Conservation (phyloP, 2,888 invertebrate genomes). For the Parnassius apollo region DNA sequence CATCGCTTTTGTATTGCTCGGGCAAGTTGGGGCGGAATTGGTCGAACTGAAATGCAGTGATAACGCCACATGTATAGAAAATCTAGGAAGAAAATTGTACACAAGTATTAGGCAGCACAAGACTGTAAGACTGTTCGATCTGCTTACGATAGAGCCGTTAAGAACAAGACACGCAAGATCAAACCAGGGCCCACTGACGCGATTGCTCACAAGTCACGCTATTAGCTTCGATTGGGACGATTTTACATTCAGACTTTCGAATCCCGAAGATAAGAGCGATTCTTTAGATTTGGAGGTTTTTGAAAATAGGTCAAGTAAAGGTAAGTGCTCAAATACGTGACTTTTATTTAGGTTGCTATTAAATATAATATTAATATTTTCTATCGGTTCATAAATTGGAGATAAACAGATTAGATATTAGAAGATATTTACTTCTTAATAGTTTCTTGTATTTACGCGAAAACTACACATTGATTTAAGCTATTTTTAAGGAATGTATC, state of each 20-base stretch:
- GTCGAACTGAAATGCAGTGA: slow-evolving; percentile 79
- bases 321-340: slow-evolving; percentile 40
- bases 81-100: slow-evolving; percentile 72
- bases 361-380: not conserved
- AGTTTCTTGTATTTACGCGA: too few relatives aligned
- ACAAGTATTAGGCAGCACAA: slow-evolving; percentile 76
- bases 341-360: too few relatives aligned
- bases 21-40: slow-evolving; percentile 51
- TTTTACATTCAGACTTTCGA: slow-evolving; percentile 74
- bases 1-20: slow-evolving; percentile 57
- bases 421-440: too few relatives aligned
- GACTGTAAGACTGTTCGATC: slow-evolving; percentile 76
- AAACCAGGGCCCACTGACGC: slow-evolving; percentile 58
- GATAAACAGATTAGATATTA: too few relatives aligned
- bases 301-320: slow-evolving; percentile 70
- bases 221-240: slow-evolving; percentile 79
- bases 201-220: slow-evolving; percentile 74
- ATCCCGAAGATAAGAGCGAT: slow-evolving; percentile 68
- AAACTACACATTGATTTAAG: too few relatives aligned
- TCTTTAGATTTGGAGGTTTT: slow-evolving; percentile 73
- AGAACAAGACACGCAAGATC: slow-evolving; percentile 61
- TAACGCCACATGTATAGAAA: slow-evolving; percentile 82
- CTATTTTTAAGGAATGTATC: too few relatives aligned
- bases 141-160: slow-evolving; percentile 79
- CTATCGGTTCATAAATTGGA: too few relatives aligned